Conservation (phyloP, 2,888 invertebrate species). For the Hydropsyche betteni region DNA sequence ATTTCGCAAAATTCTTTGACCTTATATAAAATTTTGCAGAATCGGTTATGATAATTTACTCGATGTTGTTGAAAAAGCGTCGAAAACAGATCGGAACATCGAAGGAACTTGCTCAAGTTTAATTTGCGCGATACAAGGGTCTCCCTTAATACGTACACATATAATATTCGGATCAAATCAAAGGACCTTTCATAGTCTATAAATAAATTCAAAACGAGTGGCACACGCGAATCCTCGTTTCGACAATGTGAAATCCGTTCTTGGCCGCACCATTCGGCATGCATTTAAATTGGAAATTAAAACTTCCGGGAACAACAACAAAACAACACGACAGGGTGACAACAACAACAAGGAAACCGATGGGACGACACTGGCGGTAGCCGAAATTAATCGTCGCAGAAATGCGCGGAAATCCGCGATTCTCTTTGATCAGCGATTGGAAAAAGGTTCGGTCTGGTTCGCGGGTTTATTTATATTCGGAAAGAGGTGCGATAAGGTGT, state of each 20-base stretch:
- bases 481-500: slow-evolving; percentile 37
- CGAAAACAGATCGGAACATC: too few relatives aligned
- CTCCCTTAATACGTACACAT: too few relatives aligned
- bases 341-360: too few relatives aligned
- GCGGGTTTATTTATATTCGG: slow-evolving; percentile 42
- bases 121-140: too few relatives aligned
- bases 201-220: too few relatives aligned
- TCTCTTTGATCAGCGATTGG: slow-evolving; percentile 45
- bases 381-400: slow-evolving; percentile 16
- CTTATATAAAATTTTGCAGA: too few relatives aligned
- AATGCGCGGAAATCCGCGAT: slow-evolving; percentile 15
- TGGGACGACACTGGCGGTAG: neutral
- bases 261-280: slow-evolving; percentile 34
- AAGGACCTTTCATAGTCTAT: too few relatives aligned
- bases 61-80: too few relatives aligned
- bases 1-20: too few relatives aligned
- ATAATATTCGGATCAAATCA: too few relatives aligned
- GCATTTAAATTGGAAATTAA: slow-evolving; percentile 50
- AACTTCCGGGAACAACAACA: slow-evolving; percentile 39
- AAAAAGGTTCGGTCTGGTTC: slow-evolving; percentile 37
- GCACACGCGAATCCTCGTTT: neutral
- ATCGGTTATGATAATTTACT: too few relatives aligned
- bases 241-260: neutral
- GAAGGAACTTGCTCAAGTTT: too few relatives aligned
- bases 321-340: neutral